Percentiles rank a stretch among this genome's conserved stretches.
phyloP scores from a whole-genome alignment of 2,888 invertebrate species.

The Clivina fossor region DNA sequence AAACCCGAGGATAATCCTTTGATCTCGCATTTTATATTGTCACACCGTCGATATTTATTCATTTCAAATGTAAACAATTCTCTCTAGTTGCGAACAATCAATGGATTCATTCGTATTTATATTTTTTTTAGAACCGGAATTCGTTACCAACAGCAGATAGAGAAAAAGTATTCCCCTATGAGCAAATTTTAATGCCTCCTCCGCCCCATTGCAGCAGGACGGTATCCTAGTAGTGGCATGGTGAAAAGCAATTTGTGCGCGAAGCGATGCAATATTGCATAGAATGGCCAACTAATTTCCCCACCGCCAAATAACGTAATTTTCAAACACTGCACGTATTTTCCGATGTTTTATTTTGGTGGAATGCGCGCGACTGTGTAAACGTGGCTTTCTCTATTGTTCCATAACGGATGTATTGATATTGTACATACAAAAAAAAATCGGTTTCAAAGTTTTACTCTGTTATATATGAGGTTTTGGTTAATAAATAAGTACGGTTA shows the following conservation, averaged over 20 bases:
- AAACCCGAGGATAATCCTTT: slow-evolving; percentile 19
- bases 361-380: too few relatives aligned
- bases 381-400: slow-evolving; percentile 17
- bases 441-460: too few relatives aligned
- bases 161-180: too few relatives aligned
- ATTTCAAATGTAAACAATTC: slow-evolving; percentile 12
- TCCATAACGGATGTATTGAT: slow-evolving; percentile 7
- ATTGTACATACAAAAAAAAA: too few relatives aligned
- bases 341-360: slow-evolving; percentile 19
- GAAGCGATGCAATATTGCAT: slow-evolving; percentile 13
- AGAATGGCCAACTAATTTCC: slow-evolving; percentile 17
- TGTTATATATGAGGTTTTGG: slow-evolving; percentile 3
- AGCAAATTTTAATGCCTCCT: too few relatives aligned
- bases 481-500: too few relatives aligned
- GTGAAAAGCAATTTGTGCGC: slow-evolving; percentile 2
- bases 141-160: too few relatives aligned
- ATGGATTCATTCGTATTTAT: not conserved
- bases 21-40: slow-evolving; percentile 11
- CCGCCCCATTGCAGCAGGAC: too few relatives aligned
- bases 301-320: slow-evolving; percentile 24
- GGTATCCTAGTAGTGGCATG: not conserved
- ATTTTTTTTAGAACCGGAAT: too few relatives aligned
- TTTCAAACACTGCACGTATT: slow-evolving; percentile 26
- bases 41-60: slow-evolving; percentile 6
- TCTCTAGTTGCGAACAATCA: slow-evolving; percentile 2